A percentile compares a stretch with the other conserved stretches of the same genome.
Conservation (phyloP, 30 jellyfish, hydroid and myxozoan species). For the Aurelia coerulea region DNA sequence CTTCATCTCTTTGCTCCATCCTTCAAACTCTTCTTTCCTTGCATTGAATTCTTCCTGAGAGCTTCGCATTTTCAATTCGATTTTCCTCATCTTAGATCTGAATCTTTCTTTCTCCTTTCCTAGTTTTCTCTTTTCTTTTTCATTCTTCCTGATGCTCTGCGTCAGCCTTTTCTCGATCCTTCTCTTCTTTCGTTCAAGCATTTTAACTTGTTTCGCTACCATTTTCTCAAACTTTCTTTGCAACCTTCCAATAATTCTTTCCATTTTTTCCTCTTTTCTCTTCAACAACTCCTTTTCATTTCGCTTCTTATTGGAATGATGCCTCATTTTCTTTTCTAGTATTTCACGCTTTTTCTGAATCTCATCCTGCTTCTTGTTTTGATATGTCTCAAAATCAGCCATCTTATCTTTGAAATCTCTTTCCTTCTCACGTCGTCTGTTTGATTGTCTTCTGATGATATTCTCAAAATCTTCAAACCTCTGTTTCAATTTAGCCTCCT, state of each 20-base stretch:
- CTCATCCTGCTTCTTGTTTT: constrained; percentile 16
- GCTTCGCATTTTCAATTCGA: background rate
- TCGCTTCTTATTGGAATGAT: constrained; percentile 38
- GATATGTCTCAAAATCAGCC: constrained; percentile 6
- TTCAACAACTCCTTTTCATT: background rate
- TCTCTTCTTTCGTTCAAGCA: constrained; percentile 36
- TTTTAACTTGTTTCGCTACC: constrained; percentile 9
- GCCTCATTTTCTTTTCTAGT: constrained; percentile 47
- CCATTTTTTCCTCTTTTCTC: constrained; percentile 24
- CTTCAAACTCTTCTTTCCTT: constrained; percentile 32
- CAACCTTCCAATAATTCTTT: constrained; percentile 15
- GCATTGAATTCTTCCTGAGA: constrained; percentile 14
- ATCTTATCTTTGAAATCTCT: constrained; percentile 9
- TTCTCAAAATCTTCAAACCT: constrained; percentile 3
- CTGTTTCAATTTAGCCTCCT: constrained; percentile 12
- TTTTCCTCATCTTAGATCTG: background rate
- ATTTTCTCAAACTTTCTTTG: constrained; percentile 22
- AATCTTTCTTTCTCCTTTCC: constrained; percentile 8
- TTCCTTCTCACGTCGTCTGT: constrained; percentile 11
- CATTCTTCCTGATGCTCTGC: constrained; percentile 2
- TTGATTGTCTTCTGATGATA: constrained; percentile 4
- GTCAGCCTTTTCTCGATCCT: constrained; percentile 3
- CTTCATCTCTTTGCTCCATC: constrained; percentile 36
- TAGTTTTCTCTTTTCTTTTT: constrained; percentile 18
- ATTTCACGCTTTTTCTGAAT: constrained; percentile 13